Conservation (phyloP, 2,888 invertebrate species). For the Tuta absoluta region DNA sequence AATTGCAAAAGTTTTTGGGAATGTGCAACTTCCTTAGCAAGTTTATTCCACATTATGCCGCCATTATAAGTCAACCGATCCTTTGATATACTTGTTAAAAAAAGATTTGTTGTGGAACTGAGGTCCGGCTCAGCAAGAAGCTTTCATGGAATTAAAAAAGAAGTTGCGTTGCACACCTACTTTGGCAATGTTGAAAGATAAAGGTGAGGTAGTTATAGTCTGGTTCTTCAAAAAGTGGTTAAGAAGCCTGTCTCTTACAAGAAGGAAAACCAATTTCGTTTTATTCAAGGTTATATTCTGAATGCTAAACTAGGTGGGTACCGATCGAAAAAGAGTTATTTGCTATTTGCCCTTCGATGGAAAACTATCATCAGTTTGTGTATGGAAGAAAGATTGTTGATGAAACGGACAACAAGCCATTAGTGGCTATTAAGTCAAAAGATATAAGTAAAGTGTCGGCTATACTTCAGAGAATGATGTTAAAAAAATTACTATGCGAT, state of each 20-base stretch:
- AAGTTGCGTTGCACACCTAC: conserved; percentile 18
- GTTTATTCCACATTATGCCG: conserved; percentile 34
- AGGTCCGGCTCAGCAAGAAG: conserved; percentile 7
- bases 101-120: conserved; percentile 24
- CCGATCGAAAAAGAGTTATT: conserved; percentile 39
- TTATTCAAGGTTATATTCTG: conserved; percentile 41
- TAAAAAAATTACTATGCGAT: conserved; percentile 39
- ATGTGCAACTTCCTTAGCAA: conserved; percentile 43
- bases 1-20: conserved; percentile 41
- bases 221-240: conserved; percentile 36
- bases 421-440: conserved; percentile 37
- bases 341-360: conserved; percentile 31
- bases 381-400: conserved; percentile 30
- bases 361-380: conserved; percentile 37
- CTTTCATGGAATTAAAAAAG: conserved; percentile 15
- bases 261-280: conserved; percentile 36
- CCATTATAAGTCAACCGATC: conserved; percentile 17
- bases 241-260: conserved; percentile 33
- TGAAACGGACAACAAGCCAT: conserved; percentile 36
- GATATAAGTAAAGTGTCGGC: conserved; percentile 33
- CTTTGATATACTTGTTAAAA: conserved; percentile 1
- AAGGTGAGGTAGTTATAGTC: conserved; percentile 21
- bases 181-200: conserved; percentile 13
- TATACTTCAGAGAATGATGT: conserved; percentile 39
- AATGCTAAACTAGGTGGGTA: conserved; percentile 38